Base-by-base conservation (phyloP, 2,113 vertebrate genomes). In the Colius striatus region DNA sequence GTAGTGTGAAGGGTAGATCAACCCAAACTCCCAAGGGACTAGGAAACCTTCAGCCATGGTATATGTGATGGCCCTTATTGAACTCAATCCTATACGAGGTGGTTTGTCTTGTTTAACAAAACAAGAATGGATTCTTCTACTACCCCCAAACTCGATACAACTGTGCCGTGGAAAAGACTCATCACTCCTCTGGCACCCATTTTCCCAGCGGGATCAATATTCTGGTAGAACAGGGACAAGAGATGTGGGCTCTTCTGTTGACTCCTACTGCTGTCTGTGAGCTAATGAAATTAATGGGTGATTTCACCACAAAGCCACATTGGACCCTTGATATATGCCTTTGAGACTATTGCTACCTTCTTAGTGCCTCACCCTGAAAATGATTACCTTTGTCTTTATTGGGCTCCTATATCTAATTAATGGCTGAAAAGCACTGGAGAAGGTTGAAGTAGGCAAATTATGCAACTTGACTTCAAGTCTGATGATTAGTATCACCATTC, bases 371-470 rank as follows among this genome's bases (percentile, higher is more conserved):
- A 84, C 83, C 83, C 73, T 93, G 86, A 87, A 95, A 93, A 95
- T 95, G 10, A 93, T 66, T 72, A 90, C 73, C 72, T 48, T 81
- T 16, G 5, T 62, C n/a, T 90, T 92, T 90, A 60, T 23, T 93
- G 36, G 66, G 21, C 26, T 93, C 58, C 92, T 75, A 21, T 38
- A 70, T 62, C 74, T 96, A 97, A 95, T 96, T 95, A 95, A 86
- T 74, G 50, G 51, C 66, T 95, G 45, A 90, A 92, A 94, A 97
- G 65, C 73, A 84, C 66, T 79, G 81, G 58, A 91, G 81, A 94
- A 84, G 87, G 81, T 82, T 73, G 70, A 79, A 94, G 70, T 41
- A 91, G 58, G 70, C 38, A 79, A 78, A 77, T 95, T 84, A 87
- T 73, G 94, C 90, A 97, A 92, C 36, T 55, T 22, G 32, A 68